A percentile compares a stretch with the other conserved stretches of the same genome.
Conservation (phyloP, 2,113 vertebrate genomes). For the Oryzias celebensis region DNA sequence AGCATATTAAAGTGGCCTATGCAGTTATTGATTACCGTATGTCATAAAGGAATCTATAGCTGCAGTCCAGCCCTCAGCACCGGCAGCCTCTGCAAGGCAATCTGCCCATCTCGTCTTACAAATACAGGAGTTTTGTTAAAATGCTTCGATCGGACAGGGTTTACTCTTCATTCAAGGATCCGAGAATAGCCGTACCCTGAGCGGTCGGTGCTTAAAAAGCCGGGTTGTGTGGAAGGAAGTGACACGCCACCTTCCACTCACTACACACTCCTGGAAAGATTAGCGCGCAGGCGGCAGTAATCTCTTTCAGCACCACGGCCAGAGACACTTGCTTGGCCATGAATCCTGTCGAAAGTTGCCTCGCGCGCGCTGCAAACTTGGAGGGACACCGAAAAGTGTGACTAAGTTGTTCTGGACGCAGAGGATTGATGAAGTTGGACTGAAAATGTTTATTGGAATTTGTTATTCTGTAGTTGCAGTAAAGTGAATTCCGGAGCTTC, state of each 20-base stretch:
- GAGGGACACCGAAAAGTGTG: slow-evolving; percentile 12
- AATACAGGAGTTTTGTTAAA: slow-evolving; percentile 25
- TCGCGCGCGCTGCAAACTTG: background rate
- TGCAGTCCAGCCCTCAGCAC: background rate
- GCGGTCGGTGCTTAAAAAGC: slow-evolving; percentile 47
- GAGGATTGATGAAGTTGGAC: slow-evolving; percentile 16
- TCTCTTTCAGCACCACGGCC: slow-evolving; percentile 72
- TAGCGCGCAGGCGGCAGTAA: slow-evolving; percentile 64
- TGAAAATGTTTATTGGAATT: slow-evolving; percentile 35
- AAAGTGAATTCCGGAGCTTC: slow-evolving; percentile 2
- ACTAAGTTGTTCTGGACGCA: slow-evolving; percentile 27
- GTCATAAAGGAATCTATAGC: too few species aligned
- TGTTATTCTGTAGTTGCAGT: slow-evolving; percentile 9
- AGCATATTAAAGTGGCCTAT: too few species aligned
- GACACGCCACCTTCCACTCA: slow-evolving; percentile 61
- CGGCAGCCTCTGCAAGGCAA: slow-evolving; percentile 1
- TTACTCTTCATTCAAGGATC: slow-evolving; percentile 60
- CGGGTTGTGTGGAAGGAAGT: slow-evolving; percentile 60
- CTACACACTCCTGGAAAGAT: slow-evolving; percentile 66
- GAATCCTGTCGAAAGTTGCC: slow-evolving; percentile 52
- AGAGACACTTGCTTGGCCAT: slow-evolving; percentile 58
- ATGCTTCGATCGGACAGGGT: slow-evolving; percentile 37
- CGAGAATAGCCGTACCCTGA: slow-evolving; percentile 60
- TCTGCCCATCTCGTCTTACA: slow-evolving; percentile 14
- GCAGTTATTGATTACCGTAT: too few species aligned